Evolutionary conservation across 2,797 vertebrate genomes (phyloP), one percentile per base, ranked within the genome.

Genomic region (Scolopax rusticola): DNA sequence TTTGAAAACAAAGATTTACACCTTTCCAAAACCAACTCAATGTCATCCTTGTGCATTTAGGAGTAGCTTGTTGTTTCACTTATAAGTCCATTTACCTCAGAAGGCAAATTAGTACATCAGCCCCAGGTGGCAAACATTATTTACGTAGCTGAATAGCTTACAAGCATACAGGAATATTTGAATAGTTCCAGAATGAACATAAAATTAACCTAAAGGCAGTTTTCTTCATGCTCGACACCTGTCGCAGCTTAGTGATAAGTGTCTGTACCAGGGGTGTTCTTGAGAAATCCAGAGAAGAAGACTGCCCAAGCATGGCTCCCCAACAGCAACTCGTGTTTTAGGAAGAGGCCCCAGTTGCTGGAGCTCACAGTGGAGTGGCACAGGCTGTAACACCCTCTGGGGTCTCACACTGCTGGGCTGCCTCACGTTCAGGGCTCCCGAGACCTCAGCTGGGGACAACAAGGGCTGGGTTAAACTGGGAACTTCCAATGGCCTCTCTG

Each of bases 121-220:
- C 61, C 48, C 41, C 77, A 73, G 70, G 84, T 78, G 60, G 56
- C 70, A 96, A 94, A 67, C 71, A 15, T 84, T 81, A 84, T 54
- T 91, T 87, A 87, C 1, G 3, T 65, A 67, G 67, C 63, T 81
- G 88, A 92, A 84, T 15, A 57, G 25, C 65, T 91, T 87, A 83
- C 74, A 80, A 77, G 81, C 47, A 36, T 50, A 67, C 13, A 78
- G 78, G 30, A 93, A 73, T 59, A 80, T 33, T 59, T 80, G 50
- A 83, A 56, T 33, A 87, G 67, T 48, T 87, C 67, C 5, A 0
- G 41, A 83, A 84, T 3, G 21, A 87, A 82, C 6, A 9, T 28
- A 53, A 33, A 81, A 79, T 73, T 92, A 92, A 95, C 84, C 54
- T 64, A 69, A 95, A 84, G 51, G 41, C 3, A 20, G 60, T 91